phyloP scores from a whole-genome alignment of 2,888 invertebrate species.

The Dicyrtoma fusca region DNA sequence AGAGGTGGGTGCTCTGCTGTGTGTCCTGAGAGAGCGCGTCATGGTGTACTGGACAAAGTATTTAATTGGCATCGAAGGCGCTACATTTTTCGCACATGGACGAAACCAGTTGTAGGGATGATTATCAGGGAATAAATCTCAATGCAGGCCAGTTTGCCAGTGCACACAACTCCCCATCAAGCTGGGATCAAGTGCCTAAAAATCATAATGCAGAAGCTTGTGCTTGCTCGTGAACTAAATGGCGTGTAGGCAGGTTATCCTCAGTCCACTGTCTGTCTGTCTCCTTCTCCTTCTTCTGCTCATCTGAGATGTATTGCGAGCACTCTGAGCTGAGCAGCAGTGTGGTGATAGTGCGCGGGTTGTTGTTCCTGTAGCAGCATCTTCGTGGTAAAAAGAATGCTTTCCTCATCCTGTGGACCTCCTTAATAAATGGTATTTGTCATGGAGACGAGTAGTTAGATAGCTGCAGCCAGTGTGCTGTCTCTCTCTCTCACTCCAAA shows the following conservation, averaged over 20 bases:
- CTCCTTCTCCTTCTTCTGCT: slow-evolving; percentile 12
- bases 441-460: slow-evolving; percentile 16
- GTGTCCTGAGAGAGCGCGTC: slow-evolving; percentile 4
- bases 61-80: slow-evolving; percentile 19
- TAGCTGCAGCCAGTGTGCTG: background rate
- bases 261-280: background rate
- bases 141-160: slow-evolving; percentile 21
- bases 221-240: slow-evolving; percentile 28
- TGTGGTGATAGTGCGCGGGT: background rate
- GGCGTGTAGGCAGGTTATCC: slow-evolving; percentile 15
- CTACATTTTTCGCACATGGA: slow-evolving; percentile 37
- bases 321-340: background rate
- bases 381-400: background rate
- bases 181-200: slow-evolving; percentile 21
- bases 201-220: slow-evolving; percentile 32
- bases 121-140: slow-evolving; percentile 34
- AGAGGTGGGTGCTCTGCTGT: background rate
- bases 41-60: slow-evolving; percentile 22
- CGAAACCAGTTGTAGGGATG: slow-evolving; percentile 29
- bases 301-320: background rate
- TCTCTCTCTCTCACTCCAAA: slow-evolving; percentile 1
- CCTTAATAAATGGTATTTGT: slow-evolving; percentile 36
- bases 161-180: background rate
- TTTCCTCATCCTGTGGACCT: slow-evolving; percentile 29
- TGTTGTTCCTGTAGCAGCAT: background rate